Percentiles rank a stretch among this genome's conserved stretches.
phyloP scores from a whole-genome alignment of 1,140 invertebrate species.

The Cylas formicarius region DNA sequence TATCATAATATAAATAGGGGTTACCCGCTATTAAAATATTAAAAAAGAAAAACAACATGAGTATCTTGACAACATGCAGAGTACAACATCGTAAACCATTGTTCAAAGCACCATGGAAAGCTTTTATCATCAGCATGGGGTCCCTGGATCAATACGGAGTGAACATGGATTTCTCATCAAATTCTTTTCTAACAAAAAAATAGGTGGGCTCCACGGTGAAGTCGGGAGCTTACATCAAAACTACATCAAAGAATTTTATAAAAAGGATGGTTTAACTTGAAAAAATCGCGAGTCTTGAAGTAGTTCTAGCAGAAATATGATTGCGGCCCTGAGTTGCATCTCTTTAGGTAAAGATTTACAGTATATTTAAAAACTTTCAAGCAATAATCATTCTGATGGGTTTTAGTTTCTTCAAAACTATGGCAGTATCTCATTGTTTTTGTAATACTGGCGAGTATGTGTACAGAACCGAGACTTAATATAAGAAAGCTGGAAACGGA shows the following conservation, averaged over 20 bases:
- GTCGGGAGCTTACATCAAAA: conserved; percentile 21
- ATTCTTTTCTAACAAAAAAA: conserved; percentile 14
- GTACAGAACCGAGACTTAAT: conserved; percentile 31
- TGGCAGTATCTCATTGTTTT: conserved; percentile 27
- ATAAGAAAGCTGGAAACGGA: conserved; percentile 26
- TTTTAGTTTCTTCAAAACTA: conserved; percentile 21
- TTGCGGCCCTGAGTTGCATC: conserved; percentile 8
- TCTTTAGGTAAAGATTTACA: conserved; percentile 9
- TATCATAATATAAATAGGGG: too few species aligned
- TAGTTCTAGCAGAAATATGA: conserved; percentile 14
- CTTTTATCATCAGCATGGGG: conserved; percentile 10
- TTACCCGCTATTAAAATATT: too few species aligned
- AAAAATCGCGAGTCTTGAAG: conserved; percentile 13
- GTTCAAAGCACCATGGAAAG: too few species aligned
- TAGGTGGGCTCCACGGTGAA: conserved; percentile 10
- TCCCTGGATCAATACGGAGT: conserved; percentile 12
- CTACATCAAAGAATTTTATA: conserved; percentile 23
- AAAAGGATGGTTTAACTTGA: conserved; percentile 11
- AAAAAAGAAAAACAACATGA: too few species aligned
- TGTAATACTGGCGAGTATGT: conserved; percentile 33
- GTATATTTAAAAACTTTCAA: background rate
- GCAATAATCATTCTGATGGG: conserved; percentile 2
- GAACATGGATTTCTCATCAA: conserved; percentile 23
- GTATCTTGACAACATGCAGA: too few species aligned
- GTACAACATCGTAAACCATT: too few species aligned